A percentile compares a stretch with the other conserved stretches of the same genome.
These are phyloP conservation scores for Tachystola acroxantha DNA, from an alignment of 2,888 invertebrate genomes.

Conservation along the genomic window DNA sequence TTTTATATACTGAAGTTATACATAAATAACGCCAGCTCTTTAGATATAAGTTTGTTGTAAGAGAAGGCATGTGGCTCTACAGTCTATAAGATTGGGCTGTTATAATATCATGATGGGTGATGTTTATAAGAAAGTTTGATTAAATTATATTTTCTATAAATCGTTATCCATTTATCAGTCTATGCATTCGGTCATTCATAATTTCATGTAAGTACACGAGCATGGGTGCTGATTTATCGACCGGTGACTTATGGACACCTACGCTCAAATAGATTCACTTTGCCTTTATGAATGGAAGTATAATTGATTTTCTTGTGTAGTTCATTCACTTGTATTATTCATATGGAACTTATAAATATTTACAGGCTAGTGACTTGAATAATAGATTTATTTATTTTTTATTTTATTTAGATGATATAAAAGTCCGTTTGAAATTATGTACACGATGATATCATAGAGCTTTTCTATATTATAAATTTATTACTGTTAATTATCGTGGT, in stretches of 20 bases:
- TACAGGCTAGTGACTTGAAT: slow-evolving; percentile 18
- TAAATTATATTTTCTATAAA: too few species aligned
- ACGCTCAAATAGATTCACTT: slow-evolving; percentile 47
- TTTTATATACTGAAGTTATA: too few species aligned
- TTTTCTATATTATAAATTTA: background rate
- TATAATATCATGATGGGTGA: too few species aligned
- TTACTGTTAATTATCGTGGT: slow-evolving; percentile 12
- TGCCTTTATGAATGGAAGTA: slow-evolving; percentile 55
- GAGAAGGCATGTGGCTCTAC: too few species aligned
- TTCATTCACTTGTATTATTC: slow-evolving; percentile 48
- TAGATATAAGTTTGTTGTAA: too few species aligned
- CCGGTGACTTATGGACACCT: slow-evolving; percentile 50
- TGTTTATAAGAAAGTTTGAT: too few species aligned
- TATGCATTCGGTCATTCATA: slow-evolving; percentile 2
- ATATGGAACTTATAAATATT: slow-evolving; percentile 31
- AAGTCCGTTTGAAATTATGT: background rate
- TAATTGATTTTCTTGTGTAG: slow-evolving; percentile 50
- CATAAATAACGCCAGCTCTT: too few species aligned
- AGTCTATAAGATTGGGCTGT: too few species aligned
- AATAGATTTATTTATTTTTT: too few species aligned
- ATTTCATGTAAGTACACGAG: slow-evolving; percentile 3
- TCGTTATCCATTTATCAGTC: too few species aligned
- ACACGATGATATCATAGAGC: background rate
- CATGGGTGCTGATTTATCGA: slow-evolving; percentile 37
- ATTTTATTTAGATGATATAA: background rate